Evolutionary conservation across 2,888 invertebrate genomes (phyloP), one percentile per base, ranked within the genome.

Genomic region (Dusona sp.): DNA sequence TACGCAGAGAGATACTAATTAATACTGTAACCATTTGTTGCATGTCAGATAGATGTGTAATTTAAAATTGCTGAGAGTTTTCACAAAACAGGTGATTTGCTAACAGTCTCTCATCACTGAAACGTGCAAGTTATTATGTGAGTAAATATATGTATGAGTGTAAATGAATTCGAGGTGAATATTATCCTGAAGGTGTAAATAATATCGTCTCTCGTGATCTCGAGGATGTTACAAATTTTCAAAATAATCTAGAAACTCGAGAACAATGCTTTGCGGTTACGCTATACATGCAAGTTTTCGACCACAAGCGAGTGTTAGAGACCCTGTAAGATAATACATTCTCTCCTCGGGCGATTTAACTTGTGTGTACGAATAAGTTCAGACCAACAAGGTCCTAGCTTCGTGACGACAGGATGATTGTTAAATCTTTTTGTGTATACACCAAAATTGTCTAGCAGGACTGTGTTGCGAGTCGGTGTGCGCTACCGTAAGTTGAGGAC

Each of bases 351-450:
- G 89, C 89, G 89, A 89, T 90, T 90, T 89, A 90, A 92, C 91
- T 91, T 25, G 25, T 90, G 90, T 91, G 92, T 90, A 91, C 91
- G 92, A 91, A 92, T 92, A 91, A 91, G 91, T 92, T 91, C 90
- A 92, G 90, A 91, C 89, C 89, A 90, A 92, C 91, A 88, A 90
- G 89, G 83, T 88, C 83, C 86, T 79, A 87, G 89, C 88, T 86
- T 88, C 88, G 88, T 81, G 86, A 86, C 74, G 85, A 86, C 81
- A n/a, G 73, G n/a, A 36, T 22, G 65, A 45, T 65, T 29, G 74
- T 42, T 54, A 42, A 25, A 74, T 25, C 67, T 74, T 67, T 36
- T 57, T 22, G n/a, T 25, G 36, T 36, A 13, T 61, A 22, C 16
- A n/a, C 33, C 29, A 38, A 88, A 87, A 87, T 88, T 87, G 84